These are phyloP conservation scores for Pelodytes ibericus DNA, from an alignment of 2,797 vertebrate species.

Conservation along the genomic window DNA sequence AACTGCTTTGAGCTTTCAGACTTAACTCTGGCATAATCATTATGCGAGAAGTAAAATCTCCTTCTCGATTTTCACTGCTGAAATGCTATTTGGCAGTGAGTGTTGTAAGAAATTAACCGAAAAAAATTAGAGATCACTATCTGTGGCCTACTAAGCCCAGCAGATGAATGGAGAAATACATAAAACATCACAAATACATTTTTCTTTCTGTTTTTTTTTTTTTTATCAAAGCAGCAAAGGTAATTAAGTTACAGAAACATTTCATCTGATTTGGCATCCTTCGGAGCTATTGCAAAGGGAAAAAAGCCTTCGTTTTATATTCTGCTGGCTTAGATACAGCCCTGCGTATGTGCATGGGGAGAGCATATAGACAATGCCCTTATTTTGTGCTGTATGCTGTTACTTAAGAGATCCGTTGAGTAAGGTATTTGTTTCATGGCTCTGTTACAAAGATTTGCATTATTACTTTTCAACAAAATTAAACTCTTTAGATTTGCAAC, in stretches of 20 bases:
- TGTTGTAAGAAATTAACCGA: slow-evolving; percentile 51
- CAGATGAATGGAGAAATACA: slow-evolving; percentile 50
- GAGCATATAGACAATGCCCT: too few relatives aligned
- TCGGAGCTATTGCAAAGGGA: slow-evolving; percentile 31
- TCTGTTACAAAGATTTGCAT: too few relatives aligned
- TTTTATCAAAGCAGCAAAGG: slow-evolving; percentile 49
- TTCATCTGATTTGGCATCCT: slow-evolving; percentile 52
- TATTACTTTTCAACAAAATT: too few relatives aligned
- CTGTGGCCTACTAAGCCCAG: slow-evolving; percentile 39
- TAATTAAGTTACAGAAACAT: slow-evolving; percentile 49
- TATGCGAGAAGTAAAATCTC: slow-evolving; percentile 51
- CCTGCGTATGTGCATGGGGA: neutral
- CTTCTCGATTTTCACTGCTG: slow-evolving; percentile 51
- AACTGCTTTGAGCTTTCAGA: slow-evolving; percentile 40
- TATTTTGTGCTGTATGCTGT: too few relatives aligned
- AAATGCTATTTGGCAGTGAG: slow-evolving; percentile 45
- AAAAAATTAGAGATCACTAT: slow-evolving; percentile 50
- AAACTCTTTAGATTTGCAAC: too few relatives aligned
- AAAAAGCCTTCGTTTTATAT: slow-evolving; percentile 17
- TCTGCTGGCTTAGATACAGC: slow-evolving; percentile 26
- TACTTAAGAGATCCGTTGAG: too few relatives aligned
- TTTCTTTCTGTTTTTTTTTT: too few relatives aligned
- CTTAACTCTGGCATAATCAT: slow-evolving; percentile 48
- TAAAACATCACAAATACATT: slow-evolving; percentile 17
- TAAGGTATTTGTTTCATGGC: too few relatives aligned